Evolutionary conservation across 2,797 vertebrate genomes (phyloP).

Genomic region (Mormyrops boulengeri): DNA sequence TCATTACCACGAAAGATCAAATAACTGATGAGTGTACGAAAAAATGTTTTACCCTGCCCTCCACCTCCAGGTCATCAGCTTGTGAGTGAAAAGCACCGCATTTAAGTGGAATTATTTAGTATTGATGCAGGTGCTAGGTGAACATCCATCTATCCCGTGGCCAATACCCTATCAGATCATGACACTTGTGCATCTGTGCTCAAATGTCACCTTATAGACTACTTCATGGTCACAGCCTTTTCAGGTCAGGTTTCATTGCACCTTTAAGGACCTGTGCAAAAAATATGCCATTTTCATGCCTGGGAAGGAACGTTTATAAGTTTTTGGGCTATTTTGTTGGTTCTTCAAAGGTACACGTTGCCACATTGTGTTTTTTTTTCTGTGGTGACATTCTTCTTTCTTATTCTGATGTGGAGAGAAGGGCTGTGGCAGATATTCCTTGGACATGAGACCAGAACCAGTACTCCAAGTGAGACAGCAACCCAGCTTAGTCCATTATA

Average conservation of each 20-base stretch:
- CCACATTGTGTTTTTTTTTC: background rate
- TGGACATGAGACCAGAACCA: background rate
- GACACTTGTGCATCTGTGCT: background rate
- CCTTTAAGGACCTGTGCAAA: background rate
- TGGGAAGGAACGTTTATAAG: background rate
- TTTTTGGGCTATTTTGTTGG: background rate
- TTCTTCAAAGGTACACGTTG: background rate
- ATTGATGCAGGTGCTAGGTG: background rate
- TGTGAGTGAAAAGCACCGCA: background rate
- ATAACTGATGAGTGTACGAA: conserved; percentile 32
- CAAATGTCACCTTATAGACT: conserved; percentile 1
- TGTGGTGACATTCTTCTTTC: background rate
- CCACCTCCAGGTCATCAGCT: background rate
- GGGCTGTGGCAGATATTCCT: background rate
- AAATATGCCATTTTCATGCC: background rate
- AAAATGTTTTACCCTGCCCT: conserved; percentile 25
- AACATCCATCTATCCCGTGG: background rate
- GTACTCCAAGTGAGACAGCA: background rate
- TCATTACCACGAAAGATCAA: conserved; percentile 53
- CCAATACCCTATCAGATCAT: background rate
- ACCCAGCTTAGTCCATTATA: background rate
- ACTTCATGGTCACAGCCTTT: background rate
- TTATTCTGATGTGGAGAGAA: background rate
- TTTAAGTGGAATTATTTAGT: background rate
- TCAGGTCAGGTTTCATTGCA: background rate